Base-by-base conservation (phyloP, 2,113 vertebrate genomes). In the Oryzias curvinotus region DNA sequence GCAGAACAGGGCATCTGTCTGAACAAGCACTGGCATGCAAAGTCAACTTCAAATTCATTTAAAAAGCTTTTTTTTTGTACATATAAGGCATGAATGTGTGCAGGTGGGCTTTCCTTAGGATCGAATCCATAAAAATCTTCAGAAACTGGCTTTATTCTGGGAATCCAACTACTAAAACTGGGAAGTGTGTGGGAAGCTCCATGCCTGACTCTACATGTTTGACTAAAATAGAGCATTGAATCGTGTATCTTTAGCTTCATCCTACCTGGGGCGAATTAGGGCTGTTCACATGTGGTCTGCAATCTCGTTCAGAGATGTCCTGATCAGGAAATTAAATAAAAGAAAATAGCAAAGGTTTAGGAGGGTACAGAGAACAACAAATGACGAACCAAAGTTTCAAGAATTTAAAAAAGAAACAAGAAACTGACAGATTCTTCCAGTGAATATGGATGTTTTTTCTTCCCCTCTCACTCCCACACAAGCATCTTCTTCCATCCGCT, bases 121-220 rank as follows among this genome's bases (percentile, higher is more conserved):
- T 36, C 30, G 3, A 54, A 25, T 62, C 45, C 47, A 19, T 55
- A 67, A 73, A 71, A 80, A 63, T 54, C 57, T 43, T 41, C 54
- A 68, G 65, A 78, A 69, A 66, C 50, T 17, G 61, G 67, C 84
- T 81, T 76, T 69, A 80, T 46, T 82, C 66, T n/a, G 16, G 1
- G 4, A 42, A 47, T 72, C 57, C 53, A 65, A 67, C 68, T 64
- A 57, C 64, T 73, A 71, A 82, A 77, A 55, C 7, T 46, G 44
- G 61, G 46, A 41, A 53, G 48, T 61, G 80, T 81, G 89, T 89
- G 77, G 85, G 84, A 82, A 57, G 83, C 58, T 61, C 42, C 65
- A 25, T 26, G 61, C 62, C 67, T 75, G 49, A 79, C 45, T 59
- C 57, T 76, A 47, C 57, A 55, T 16, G 52, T 59, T 74, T 59